Base-by-base conservation (phyloP, 2,797 vertebrate species). In the Xerus rutilus region DNA sequence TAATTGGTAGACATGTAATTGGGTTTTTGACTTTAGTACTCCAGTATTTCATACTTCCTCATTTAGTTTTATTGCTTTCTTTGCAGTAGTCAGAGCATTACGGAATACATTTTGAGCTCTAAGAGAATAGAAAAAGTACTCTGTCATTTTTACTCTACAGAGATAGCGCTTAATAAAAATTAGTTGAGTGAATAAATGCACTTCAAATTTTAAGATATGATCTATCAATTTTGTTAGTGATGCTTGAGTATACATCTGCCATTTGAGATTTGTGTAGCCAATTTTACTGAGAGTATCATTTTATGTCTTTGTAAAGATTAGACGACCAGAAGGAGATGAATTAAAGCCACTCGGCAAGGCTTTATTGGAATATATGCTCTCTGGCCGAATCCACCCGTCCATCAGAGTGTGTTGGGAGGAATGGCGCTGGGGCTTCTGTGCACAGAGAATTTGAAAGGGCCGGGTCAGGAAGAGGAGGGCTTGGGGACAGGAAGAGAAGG, bases 241-340 rank as follows among this genome's bases (percentile, higher is more conserved):
- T 86, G 49, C 3, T 28, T 94, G 76, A 74, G 70, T 10, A 85
- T 17, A 64, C 14, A 82, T 92, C n/a, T 89, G 28, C 5, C n/a
- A 15, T 23, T 95, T 92, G 77, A 32, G 82, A 78, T 49, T 86
- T 83, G n/a, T 64, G 69, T 83, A 88, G 52, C 30, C 70, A 76
- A 0, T 74, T 79, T 86, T 86, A 62, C 32, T 32, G 70, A 86
- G 94, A 86, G 1, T 32, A 59, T 85, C 8, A 65, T 47, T 76
- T 73, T 89, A 21, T 94, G 65, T 76, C 25, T 39, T 39, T 39
- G 39, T 39, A 39, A 39, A 39, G 39, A 39, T 39, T 39, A 39
- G 39, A 39, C 39, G 39, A 39, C 39, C 39, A 39, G 39, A 39
- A 39, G 39, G 39, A 39, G 39, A 39, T 39, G 39, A 39, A 39